These are phyloP conservation scores for Hecatera dysodea DNA, from an alignment of 2,888 invertebrate species.

Conservation along the genomic window DNA sequence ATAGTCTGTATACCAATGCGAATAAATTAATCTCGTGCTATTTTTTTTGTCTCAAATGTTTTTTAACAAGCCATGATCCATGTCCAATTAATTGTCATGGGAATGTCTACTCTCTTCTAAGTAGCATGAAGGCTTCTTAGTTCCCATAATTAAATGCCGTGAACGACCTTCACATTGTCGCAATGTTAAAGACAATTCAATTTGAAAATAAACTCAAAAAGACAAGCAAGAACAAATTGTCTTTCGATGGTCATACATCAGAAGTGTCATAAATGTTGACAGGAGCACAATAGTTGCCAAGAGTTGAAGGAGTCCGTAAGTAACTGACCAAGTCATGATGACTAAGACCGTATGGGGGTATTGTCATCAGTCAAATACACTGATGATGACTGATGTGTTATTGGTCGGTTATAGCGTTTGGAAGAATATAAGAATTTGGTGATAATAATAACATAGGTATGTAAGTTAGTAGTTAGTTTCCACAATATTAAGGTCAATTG, in stretches of 20 bases:
- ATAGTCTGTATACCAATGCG: not conserved
- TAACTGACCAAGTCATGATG: not conserved
- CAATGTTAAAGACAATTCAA: constrained; percentile 7
- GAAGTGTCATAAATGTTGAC: constrained; percentile 26
- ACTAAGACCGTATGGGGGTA: not conserved
- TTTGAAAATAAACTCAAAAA: constrained; percentile 23
- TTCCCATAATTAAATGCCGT: constrained; percentile 7
- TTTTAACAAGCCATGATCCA: not conserved
- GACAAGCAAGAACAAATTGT: constrained; percentile 17
- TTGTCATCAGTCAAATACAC: not conserved
- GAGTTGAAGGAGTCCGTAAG: constrained; percentile 30
- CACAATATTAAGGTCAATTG: too few relatives aligned
- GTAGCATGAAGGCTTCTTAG: not conserved
- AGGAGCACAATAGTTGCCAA: constrained; percentile 20
- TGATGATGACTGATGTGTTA: not conserved
- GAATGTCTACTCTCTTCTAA: constrained; percentile 25
- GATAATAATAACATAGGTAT: too few relatives aligned
- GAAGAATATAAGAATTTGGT: too few relatives aligned
- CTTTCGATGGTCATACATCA: constrained; percentile 28
- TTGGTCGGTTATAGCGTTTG: not conserved
- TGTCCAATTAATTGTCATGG: constrained; percentile 22
- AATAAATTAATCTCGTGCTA: not conserved
- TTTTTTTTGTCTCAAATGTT: not conserved
- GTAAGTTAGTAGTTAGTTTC: too few relatives aligned
- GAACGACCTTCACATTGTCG: constrained; percentile 16